phyloP scores from a whole-genome alignment of 2,888 invertebrate genomes.

The Argyra leucocephala region DNA sequence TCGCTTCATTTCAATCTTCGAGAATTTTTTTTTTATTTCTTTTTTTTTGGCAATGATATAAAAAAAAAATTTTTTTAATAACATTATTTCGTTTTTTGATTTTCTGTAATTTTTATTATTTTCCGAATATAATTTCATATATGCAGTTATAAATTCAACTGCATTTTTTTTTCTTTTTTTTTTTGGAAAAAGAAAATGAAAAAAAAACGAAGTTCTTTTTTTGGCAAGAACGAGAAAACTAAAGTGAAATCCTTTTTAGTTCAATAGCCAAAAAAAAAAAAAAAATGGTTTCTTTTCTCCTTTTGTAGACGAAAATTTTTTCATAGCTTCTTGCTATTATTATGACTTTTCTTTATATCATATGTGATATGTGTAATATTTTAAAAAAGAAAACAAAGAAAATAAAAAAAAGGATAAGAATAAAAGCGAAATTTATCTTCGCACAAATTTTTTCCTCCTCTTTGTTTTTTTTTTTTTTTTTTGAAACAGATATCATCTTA shows the following conservation, averaged over 20 bases:
- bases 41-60: too few species aligned
- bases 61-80: too few species aligned
- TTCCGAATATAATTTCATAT: too few species aligned
- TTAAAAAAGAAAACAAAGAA: not conserved
- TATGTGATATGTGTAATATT: not conserved
- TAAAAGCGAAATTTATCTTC: not conserved
- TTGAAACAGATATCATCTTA: not conserved
- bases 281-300: not conserved
- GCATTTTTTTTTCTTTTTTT: too few species aligned
- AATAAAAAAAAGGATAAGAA: not conserved
- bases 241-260: constrained; percentile 3
- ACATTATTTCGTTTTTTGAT: too few species aligned
- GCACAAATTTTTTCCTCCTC: not conserved
- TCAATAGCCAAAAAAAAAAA: not conserved
- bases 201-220: not conserved
- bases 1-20: too few species aligned
- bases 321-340: not conserved
- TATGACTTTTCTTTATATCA: not conserved
- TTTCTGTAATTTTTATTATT: too few species aligned
- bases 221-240: not conserved
- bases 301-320: not conserved
- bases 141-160: too few species aligned
- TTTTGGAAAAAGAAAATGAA: too few species aligned
- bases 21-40: too few species aligned
- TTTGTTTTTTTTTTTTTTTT: not conserved